Conservation (phyloP, 2,797 vertebrate species). For the Tamandua tetradactyla region DNA sequence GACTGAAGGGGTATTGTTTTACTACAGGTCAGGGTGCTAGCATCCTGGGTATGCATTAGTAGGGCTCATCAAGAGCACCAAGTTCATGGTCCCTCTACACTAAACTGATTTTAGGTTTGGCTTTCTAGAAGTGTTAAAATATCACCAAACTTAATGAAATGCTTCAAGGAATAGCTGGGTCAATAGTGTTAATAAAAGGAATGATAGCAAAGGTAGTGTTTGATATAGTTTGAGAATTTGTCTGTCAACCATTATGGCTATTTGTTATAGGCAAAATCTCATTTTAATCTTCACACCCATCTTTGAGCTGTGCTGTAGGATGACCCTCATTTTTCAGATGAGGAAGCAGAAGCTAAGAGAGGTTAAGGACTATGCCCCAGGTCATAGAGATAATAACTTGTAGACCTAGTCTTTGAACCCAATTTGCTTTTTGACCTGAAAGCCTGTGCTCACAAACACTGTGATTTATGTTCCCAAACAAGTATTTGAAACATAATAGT, state of each 20-base stretch:
- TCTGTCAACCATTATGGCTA: background rate
- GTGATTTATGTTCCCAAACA: background rate
- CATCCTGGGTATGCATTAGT: background rate
- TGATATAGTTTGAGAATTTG: background rate
- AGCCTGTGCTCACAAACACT: background rate
- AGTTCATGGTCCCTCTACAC: background rate
- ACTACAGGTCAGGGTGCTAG: background rate
- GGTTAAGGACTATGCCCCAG: background rate
- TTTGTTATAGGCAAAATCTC: background rate
- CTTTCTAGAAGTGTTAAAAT: background rate
- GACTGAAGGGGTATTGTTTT: background rate
- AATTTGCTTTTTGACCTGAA: background rate
- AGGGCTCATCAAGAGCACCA: background rate
- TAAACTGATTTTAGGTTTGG: background rate
- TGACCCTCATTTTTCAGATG: background rate
- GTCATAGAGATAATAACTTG: background rate
- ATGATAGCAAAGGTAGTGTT: background rate
- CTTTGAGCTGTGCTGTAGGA: background rate
- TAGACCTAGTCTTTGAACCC: background rate
- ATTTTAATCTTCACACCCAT: background rate
- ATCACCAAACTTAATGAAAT: background rate
- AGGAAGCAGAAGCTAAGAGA: background rate
- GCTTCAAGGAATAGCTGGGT: background rate
- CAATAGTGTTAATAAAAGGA: background rate
- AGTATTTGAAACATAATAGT: background rate